Base-by-base conservation (phyloP, 2,113 vertebrate species). In the Promerops cafer region DNA sequence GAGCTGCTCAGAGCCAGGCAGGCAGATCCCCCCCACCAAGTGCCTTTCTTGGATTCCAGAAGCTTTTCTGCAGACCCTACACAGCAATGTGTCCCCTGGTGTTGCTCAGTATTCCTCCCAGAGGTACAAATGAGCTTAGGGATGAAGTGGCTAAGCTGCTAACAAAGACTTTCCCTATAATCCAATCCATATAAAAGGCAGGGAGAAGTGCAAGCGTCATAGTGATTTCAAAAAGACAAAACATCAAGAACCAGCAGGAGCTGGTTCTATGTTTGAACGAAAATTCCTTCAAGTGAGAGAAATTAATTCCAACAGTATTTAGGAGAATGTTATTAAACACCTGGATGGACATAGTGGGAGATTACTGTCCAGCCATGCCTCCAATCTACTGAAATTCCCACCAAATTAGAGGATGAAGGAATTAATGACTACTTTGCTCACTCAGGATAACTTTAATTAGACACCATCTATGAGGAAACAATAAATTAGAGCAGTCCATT, bases 61-160 rank as follows among this genome's bases (percentile, higher is more conserved):
- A 82, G 50, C 71, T 90, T 90, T 88, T 70, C 86, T 72, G 56
- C 86, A 88, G 66, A 37, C 53, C 50, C 59, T 3, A 4, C 60
- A 70, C 72, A 61, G 83, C 77, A 78, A 40, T 7, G 10, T 59
- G 26, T 86, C 61, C 18, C 60, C 1, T 0, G 0, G 24, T 91
- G 35, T n/a, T 42, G 56, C 52, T 95, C 19, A n/a, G 49, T 54
- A 68, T 82, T 85, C 77, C 50, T 47, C 69, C 68, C 54, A 37
- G 60, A 74, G 78, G 80, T 71, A 74, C 42, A 59, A 87, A 89
- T 49, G 76, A 87, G 89, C 72, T 93, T 91, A 91, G 84, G 77
- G 69, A 66, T 94, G 94, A 80, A 94, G 83, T 59, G 80, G 89
- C 70, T 96, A 91, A 95, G 89, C 77, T 89, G 89, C 91, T 87